Evolutionary conservation across 2,113 vertebrate genomes (phyloP), one percentile per base, ranked within the genome.

Genomic region (Albula goreensis): DNA sequence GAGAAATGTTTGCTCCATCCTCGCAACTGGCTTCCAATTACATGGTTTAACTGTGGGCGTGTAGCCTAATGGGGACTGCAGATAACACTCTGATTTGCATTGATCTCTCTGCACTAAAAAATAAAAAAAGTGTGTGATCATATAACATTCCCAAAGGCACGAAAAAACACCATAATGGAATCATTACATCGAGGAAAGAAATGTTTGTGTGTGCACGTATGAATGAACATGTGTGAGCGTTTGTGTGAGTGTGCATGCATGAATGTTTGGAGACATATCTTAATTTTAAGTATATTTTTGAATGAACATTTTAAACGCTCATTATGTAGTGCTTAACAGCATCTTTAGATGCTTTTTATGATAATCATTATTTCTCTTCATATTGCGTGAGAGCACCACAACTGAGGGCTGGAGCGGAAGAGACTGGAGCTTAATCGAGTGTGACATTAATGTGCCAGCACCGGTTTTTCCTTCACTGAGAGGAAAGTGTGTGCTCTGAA

Each of bases 11-110:
- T 15, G 57, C 86, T 78, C 57, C 22, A 22, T 56, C 25, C 66
- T 66, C 88, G 86, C 81, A 57, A 85, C 87, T 78, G 82, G 79
- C 88, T 87, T 89, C 83, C 82, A 80, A 84, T 91, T 89, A 56
- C 87, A 86, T 51, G 77, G 66, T 84, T 83, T n/a, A 84, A 85
- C 78, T 86, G 84, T 89, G 82, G 88, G 91, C 87, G 87, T 53
- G 0, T 57, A 10, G 86, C 88, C 87, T 90, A 92, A 93, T 91
- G 89, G 86, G 89, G 82, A 17, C 79, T 11, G 31, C 80, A 88
- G 86, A 91, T 87, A 88, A 80, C 90, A 86, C 88, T 89, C 85
- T 86, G 50, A 78, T 56, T 52, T 79, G 52, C 84, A 78, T 56
- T 78, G 70, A 79, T 88, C 86, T 87, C 80, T 88, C 80, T 82